Evolutionary conservation across 2,888 invertebrate species (phyloP), one percentile per base, ranked within the genome.

Genomic region (Pachydiplax longipennis): DNA sequence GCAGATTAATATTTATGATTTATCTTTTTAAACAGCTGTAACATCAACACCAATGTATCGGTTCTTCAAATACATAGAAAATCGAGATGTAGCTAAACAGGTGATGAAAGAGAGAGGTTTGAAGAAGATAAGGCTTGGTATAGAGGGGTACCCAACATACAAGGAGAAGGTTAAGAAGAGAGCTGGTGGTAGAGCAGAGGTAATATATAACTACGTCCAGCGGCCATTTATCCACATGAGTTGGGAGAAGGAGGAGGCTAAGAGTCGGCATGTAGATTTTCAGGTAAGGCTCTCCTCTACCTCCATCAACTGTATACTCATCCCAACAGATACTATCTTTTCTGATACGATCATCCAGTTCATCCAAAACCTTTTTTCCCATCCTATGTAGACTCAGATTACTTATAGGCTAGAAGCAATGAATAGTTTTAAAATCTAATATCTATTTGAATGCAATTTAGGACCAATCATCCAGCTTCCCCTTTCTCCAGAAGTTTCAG

Each of bases 221-320:
- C 95, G 99, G 0, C 99, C 99, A 0, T 99, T 99, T 94, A 98
- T 99, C 90, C 99, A 99, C 93, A 98, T 99, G 98, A 99, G 99
- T 0, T 99, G 99, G 99, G 99, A 99, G 94, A 99, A 99, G 93
- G 99, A 99, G 93, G 99, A 99, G 93, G 99, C 99, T 0, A 99
- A 99, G 93, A 99, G 98, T 93, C 96, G 99, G 0, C 99, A 99
- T 93, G 99, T 99, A 0, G 99, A 99, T 94, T 99, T 99, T 93
- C 94, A 94, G 93, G 94, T 94, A 91, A 92, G 92, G 87, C 18
- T 18, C 18, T 3, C 4, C 18, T 53, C 18, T 3, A 44, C 44
- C 18, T 53, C 18, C 15, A 53, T 53, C 53, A 53, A 8, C 18
- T 4, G 18, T 18, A n/a, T n/a, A 53, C 53, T 53, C 15, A 53